Percentiles rank a stretch among this genome's conserved stretches.
Evolutionary conservation across 2,113 vertebrate species (phyloP).

Genomic region (Cygnus atratus): DNA sequence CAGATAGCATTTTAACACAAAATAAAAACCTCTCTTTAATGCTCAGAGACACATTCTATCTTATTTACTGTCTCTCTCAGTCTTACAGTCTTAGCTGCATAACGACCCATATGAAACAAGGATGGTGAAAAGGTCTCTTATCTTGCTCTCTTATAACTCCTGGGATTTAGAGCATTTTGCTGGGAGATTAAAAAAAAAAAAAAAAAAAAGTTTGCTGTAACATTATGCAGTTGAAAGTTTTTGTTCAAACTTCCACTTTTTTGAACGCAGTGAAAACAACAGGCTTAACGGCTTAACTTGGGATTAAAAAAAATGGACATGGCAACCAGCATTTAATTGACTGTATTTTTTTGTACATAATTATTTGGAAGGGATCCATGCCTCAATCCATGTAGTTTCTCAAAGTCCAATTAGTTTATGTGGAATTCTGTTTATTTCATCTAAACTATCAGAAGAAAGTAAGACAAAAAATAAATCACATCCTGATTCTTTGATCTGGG

Average conservation of each 20-base stretch:
- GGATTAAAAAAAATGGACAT: background rate
- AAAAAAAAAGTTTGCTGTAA: background rate
- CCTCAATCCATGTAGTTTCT: background rate
- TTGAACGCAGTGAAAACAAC: background rate
- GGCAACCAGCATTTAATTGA: background rate
- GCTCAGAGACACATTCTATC: background rate
- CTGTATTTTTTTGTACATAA: background rate
- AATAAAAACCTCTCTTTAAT: background rate
- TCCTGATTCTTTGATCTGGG: background rate
- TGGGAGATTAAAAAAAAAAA: too few relatives aligned
- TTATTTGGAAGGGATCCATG: accelerated
- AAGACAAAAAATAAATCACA: background rate
- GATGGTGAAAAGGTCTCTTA: background rate
- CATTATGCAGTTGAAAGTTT: background rate
- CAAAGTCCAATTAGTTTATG: background rate
- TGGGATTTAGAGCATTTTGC: background rate
- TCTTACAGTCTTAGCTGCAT: background rate
- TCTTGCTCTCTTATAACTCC: background rate
- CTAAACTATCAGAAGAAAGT: background rate
- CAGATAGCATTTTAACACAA: background rate
- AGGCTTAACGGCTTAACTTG: background rate
- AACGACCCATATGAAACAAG: background rate
- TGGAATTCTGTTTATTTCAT: background rate
- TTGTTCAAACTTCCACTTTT: background rate
- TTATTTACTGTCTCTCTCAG: background rate